Evolutionary conservation across 2,888 invertebrate genomes (phyloP).

Genomic region (Polymixis lichenea): DNA sequence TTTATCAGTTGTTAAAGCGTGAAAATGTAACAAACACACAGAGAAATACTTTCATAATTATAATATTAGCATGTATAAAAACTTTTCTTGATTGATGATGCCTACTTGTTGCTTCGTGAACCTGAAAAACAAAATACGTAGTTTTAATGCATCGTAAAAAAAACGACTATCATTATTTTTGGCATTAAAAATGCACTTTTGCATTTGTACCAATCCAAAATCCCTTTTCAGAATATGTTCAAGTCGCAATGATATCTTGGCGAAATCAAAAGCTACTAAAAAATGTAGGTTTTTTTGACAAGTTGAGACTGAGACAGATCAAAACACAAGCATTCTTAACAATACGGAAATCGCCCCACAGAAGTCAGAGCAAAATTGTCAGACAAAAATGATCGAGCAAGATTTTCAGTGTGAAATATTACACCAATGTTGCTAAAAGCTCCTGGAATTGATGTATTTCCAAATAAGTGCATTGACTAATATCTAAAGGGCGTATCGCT

Average conservation of each 20-base stretch:
- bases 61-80: too few relatives aligned
- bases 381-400: too few relatives aligned
- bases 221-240: too few relatives aligned
- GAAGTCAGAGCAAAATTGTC: not conserved
- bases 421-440: not conserved
- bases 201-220: not conserved
- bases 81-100: too few relatives aligned
- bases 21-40: not conserved
- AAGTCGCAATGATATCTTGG: not conserved
- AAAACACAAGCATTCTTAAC: not conserved
- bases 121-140: too few relatives aligned
- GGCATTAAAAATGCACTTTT: too few relatives aligned
- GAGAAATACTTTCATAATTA: not conserved
- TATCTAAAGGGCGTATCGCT: conserved; percentile 50
- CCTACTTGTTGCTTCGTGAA: too few relatives aligned
- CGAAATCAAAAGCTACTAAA: not conserved
- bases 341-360: not conserved
- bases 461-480: conserved; percentile 35
- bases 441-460: not conserved
- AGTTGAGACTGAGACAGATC: not conserved
- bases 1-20: not conserved
- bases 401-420: not conserved
- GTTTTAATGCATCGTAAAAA: too few relatives aligned
- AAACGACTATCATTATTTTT: too few relatives aligned
- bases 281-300: not conserved